Evolutionary conservation across 2,113 vertebrate species (phyloP), one percentile per base, ranked within the genome.

Genomic region (Micronycteris hirsuta): DNA sequence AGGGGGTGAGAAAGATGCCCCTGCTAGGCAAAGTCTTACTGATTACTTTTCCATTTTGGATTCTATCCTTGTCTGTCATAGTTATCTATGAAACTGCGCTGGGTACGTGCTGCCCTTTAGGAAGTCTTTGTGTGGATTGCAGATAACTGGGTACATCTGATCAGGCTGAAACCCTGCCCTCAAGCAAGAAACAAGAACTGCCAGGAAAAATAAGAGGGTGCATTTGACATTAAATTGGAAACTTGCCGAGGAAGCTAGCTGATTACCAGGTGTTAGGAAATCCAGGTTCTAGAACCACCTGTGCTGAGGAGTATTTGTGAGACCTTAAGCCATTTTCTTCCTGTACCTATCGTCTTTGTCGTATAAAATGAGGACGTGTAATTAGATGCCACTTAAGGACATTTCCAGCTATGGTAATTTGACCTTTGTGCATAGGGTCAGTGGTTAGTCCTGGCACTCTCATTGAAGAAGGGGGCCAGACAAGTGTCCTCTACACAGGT

Each of bases 141-240:
- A 95, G 33, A 90, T 95, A 78, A 70, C 54, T 96, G 78, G 93
- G 71, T 43, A 7, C 70, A 41, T 89, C 92, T 91, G 74, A 19
- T 45, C 63, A 92, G 71, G 71, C 31, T 96, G 77, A 94, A 92
- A 33, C 20, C 49, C 41, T 82, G 3, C 33, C 22, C 61, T 81
- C 63, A 77, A 96, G 63, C 89, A 93, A 93, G 33, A 52, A 9
- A 38, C 52, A 95, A 43, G 33, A 81, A 20, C 28, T 97, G 26
- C 70, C n/a, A 76, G 14, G 78, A 87, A 68, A 88, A 91, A 28
- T 83, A 82, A 76, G 5, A 74, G 17, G 1, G 19, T 56, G 12
- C 14, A 31, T 87, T 38, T 95, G 54, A 89, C 8, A 65, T 82
- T 90, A 52, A 84, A 7, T 61, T 74, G 41, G 4, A 45, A 77